phyloP scores from a whole-genome alignment of 2,888 invertebrate species.

The Catocala fraxini region DNA sequence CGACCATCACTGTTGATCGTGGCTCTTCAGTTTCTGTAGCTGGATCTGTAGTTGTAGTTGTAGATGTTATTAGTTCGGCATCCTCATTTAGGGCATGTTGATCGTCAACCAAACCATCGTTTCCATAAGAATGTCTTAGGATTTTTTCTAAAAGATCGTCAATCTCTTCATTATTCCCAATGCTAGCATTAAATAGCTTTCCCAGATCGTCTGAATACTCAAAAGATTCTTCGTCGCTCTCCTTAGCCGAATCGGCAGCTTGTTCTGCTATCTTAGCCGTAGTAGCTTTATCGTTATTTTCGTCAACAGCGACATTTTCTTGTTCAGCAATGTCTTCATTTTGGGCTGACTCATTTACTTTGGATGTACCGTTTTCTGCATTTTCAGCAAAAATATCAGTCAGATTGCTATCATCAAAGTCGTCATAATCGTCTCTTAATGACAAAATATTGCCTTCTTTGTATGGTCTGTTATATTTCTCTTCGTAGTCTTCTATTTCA shows the following conservation, averaged over 20 bases:
- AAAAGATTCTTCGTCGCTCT: not conserved
- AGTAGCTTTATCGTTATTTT: not conserved
- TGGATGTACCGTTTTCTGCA: not conserved
- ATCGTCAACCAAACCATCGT: conserved; percentile 62
- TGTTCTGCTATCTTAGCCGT: not conserved
- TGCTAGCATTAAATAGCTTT: conserved; percentile 2
- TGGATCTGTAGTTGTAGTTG: not conserved
- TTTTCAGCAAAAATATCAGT: conserved; percentile 44
- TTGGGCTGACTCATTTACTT: not conserved
- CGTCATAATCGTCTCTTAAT: conserved; percentile 50
- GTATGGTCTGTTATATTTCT: conserved; percentile 49
- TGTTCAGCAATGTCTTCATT: not conserved
- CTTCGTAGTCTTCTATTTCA: conserved; percentile 54
- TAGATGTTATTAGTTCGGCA: conserved; percentile 24
- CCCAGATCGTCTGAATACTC: conserved; percentile 7
- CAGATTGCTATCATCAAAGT: conserved; percentile 51
- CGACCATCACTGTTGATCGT: conserved; percentile 41
- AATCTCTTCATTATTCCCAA: conserved; percentile 7
- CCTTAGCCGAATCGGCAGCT: conserved; percentile 2
- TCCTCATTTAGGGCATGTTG: conserved; percentile 30
- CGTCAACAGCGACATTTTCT: conserved; percentile 1
- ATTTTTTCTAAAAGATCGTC: conserved; percentile 6
- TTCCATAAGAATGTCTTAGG: conserved; percentile 30
- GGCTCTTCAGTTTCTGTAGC: conserved; percentile 6
- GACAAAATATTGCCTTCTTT: conserved; percentile 45